Percentiles rank a stretch among this genome's conserved stretches.
phyloP scores from a whole-genome alignment of 1,140 invertebrate species.

The Acromyrmex heyeri region DNA sequence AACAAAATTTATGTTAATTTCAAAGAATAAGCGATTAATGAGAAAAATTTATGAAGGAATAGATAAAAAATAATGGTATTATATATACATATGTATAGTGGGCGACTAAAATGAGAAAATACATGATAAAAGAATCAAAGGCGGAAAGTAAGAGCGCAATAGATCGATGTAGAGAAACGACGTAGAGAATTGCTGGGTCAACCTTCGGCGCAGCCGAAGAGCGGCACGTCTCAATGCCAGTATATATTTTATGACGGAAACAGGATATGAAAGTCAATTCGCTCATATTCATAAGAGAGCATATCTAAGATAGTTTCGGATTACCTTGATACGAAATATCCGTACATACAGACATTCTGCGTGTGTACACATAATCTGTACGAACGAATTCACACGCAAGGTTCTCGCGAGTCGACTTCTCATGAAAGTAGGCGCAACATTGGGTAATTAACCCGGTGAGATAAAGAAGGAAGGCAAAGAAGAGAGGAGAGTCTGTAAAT shows the following conservation, averaged over 20 bases:
- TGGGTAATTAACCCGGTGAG: conserved; percentile 66
- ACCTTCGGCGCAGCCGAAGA: conserved; percentile 66
- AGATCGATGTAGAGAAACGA: background rate
- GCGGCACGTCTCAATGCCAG: conserved; percentile 67
- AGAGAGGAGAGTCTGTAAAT: conserved; percentile 34
- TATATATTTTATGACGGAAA: conserved; percentile 65
- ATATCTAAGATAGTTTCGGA: conserved; percentile 56
- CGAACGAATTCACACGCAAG: conserved; percentile 26
- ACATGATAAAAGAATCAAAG: background rate
- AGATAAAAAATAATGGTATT: background rate
- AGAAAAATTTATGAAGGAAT: background rate
- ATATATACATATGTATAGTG: background rate
- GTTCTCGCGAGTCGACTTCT: background rate
- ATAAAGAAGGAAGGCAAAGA: background rate
- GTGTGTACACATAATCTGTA: background rate
- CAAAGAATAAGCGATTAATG: background rate
- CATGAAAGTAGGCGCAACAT: conserved; percentile 72
- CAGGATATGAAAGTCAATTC: conserved; percentile 70
- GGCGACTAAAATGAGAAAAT: background rate
- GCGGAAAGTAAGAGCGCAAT: conserved; percentile 23
- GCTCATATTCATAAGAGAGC: conserved; percentile 34
- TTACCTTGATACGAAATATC: conserved; percentile 71
- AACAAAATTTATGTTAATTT: background rate
- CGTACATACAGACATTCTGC: background rate
- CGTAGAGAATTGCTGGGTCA: conserved; percentile 28